Evolutionary conservation across 2,888 invertebrate species (phyloP).

Genomic region (Tryphoninae sp.): DNA sequence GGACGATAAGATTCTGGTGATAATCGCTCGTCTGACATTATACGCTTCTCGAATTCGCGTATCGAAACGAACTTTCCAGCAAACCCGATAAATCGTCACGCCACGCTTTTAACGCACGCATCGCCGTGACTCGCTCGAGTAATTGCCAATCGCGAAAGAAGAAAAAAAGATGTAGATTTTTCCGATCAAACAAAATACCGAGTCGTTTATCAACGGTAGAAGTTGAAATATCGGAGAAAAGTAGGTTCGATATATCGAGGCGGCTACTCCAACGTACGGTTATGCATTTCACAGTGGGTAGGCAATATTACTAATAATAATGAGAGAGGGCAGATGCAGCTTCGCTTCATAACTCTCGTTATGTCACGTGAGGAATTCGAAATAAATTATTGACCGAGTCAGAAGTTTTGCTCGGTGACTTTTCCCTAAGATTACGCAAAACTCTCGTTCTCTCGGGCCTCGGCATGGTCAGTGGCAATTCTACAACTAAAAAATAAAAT

Average conservation of each 20-base stretch:
- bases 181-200: slow-evolving; percentile 14
- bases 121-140: slow-evolving; percentile 2
- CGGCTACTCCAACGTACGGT: neutral
- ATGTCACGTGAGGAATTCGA: slow-evolving; percentile 46
- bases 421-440: slow-evolving; percentile 46
- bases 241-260: neutral
- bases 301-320: neutral
- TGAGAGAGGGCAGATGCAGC: neutral
- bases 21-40: slow-evolving; percentile 21
- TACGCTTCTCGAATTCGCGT: slow-evolving; percentile 1
- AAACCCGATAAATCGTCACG: slow-evolving; percentile 21
- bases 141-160: slow-evolving; percentile 25
- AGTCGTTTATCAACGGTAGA: slow-evolving; percentile 18
- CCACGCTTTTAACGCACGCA: slow-evolving; percentile 1
- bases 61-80: slow-evolving; percentile 21
- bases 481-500: neutral
- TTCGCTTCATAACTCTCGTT: slow-evolving; percentile 45
- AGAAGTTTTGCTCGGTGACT: slow-evolving; percentile 24
- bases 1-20: neutral
- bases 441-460: slow-evolving; percentile 2
- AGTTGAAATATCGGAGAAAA: neutral
- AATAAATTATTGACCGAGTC: slow-evolving; percentile 47
- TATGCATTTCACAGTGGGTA: neutral
- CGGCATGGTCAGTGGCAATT: neutral
- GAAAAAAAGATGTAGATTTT: slow-evolving; percentile 12